Evolutionary conservation across 1,140 invertebrate genomes (phyloP).

Genomic region (Batillaria attramentaria): DNA sequence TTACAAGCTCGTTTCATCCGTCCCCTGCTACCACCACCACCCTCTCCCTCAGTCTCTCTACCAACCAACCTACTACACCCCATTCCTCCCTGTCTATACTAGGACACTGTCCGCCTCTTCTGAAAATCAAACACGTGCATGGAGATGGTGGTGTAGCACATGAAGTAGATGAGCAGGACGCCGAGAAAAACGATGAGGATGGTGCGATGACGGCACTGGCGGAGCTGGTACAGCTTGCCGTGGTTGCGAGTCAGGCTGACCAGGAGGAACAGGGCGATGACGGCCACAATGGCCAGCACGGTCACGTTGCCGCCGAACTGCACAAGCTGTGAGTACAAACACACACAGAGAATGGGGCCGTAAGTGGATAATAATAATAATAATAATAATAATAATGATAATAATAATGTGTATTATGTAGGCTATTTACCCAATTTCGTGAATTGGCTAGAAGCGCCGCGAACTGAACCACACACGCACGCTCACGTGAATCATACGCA

Average conservation of each 20-base stretch:
- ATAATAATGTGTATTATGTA: no score
- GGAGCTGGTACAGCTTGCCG: slow-evolving; percentile 46
- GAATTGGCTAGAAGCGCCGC: no score
- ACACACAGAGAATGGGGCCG: no score
- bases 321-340: slow-evolving; percentile 22
- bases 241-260: slow-evolving; percentile 45
- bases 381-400: no score
- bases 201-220: slow-evolving; percentile 59
- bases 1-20: not conserved
- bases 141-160: slow-evolving; percentile 67
- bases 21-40: not conserved
- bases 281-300: slow-evolving; percentile 49
- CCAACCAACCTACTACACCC: not conserved
- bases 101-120: slow-evolving; percentile 41
- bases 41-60: not conserved
- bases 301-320: slow-evolving; percentile 42
- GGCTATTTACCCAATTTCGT: no score
- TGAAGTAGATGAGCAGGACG: slow-evolving; percentile 62
- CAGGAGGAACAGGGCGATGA: slow-evolving; percentile 45
- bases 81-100: slow-evolving; percentile 2
- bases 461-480: no score
- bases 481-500: no score
- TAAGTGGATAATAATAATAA: no score
- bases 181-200: slow-evolving; percentile 61
- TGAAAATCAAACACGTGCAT: slow-evolving; percentile 63